Evolutionary conservation across 2,888 invertebrate species (phyloP), one percentile per base, ranked within the genome.

Genomic region (Toxonevra muliebris): DNA sequence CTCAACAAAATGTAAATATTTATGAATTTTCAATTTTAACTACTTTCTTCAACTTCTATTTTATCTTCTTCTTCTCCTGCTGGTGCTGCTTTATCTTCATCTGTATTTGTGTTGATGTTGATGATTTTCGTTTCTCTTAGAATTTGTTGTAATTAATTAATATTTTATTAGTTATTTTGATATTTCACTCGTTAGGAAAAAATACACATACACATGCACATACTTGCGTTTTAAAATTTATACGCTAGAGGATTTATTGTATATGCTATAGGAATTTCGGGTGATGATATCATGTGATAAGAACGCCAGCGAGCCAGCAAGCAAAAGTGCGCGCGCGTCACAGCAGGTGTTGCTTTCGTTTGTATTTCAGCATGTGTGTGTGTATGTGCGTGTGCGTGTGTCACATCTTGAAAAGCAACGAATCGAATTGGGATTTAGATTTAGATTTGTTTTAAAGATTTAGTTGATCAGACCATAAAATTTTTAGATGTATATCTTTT

Each of bases 211-310:
- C 30, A 4, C 30, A 30, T 7, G 7, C 7, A 7, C 30, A 4
- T 30, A 30, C 30, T 30, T 63, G 17, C 43, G 45, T 63, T 71
- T 76, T 64, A 48, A 65, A 77, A 77, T 80, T 77, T 75, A 76
- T 76, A 75, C 75, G 75, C 73, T 76, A 75, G 75, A 78, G 80
- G 78, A 81, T 79, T 81, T 79, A 79, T 81, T 80, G 79, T 78
- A 73, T 76, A 77, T 75, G 43, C 52, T 15, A 74, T 74, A 78
- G 77, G 80, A 82, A 82, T 81, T 82, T 81, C 77, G 75, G 79
- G 80, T 80, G 81, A 81, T 81, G 81, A 81, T 81, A 81, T 82
- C 81, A 81, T 81, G 75, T 81, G 82, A 82, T 80, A 81, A 79
- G 74, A 76, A 78, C 77, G 74, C 74, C 65, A 57, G 55, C 57